Evolutionary conservation across 2,113 vertebrate species (phyloP), one percentile per base, ranked within the genome.

Genomic region (Merops nubicus): DNA sequence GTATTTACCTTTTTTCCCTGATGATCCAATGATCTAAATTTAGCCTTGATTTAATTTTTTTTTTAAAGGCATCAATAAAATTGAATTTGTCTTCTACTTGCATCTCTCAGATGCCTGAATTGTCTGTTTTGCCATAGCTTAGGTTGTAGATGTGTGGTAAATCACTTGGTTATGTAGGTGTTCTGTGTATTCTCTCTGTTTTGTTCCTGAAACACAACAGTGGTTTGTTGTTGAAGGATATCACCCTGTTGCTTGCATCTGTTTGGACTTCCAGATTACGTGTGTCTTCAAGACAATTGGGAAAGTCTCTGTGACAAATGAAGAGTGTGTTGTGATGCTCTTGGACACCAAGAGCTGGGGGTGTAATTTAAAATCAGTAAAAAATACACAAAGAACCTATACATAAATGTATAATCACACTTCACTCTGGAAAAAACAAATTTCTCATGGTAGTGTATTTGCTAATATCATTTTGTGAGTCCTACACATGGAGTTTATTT

Each of bases 181-280:
- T n/a, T n/a, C n/a, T n/a, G n/a, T n/a, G n/a, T n/a, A n/a, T n/a
- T 51, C 29, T 19, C 33, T 50, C 22, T 26, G 7, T 42, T 73
- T 67, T 31, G 4, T 21, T 68, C 18, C 48, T 50, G 22, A 72
- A 77, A 59, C 20, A 20, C 25, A 29, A 5, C 15, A 10, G 26
- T 9, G 9, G n/a, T 63, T 73, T 20, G 26, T 25, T 33, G 18
- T 26, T 20, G 47, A 38, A 83, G 42, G n/a, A 23, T 53, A 29
- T 14, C 14, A 23, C 14, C 10, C 31, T 80, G 15, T 48, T 91
- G n/a, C 43, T 80, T 60, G 40, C 40, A 48, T 43, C 69, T 65
- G 5, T n/a, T n/a, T n/a, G 28, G 17, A 19, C 38, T 94, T 43
- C 50, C 40, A 54, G 31, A 20, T 53, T 42, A 40, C 0, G 0